Percentiles rank a stretch among this genome's conserved stretches.
Conservation (phyloP, 2,797 vertebrate genomes). For the Lophotriccus pileatus region DNA sequence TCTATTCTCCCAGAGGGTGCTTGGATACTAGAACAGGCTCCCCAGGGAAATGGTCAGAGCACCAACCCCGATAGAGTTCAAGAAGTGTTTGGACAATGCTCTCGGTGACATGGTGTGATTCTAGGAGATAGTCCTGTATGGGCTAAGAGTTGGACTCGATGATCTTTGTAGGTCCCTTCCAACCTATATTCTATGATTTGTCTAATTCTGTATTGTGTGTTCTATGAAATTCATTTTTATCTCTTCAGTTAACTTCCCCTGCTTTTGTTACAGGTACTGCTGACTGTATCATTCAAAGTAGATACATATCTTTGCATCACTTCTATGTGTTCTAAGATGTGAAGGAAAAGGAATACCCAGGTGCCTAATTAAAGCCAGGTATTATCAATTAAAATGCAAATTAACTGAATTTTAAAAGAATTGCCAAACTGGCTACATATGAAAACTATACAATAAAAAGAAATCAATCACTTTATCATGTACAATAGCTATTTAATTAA, state of each 20-base stretch:
- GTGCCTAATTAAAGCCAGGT: not conserved
- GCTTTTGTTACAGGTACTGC: not conserved
- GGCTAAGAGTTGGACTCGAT: not conserved
- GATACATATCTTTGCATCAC: not conserved
- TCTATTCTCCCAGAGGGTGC: not conserved
- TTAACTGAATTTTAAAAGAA: not conserved
- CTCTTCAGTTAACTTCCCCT: not conserved
- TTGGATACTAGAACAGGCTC: not conserved
- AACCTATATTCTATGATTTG: not conserved
- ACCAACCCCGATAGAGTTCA: not conserved
- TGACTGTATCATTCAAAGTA: conserved; percentile 19
- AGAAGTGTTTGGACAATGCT: not conserved
- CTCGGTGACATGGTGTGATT: not conserved
- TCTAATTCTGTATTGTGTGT: not conserved
- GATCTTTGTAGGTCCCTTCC: not conserved
- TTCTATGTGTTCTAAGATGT: not conserved
- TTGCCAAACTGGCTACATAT: conserved; percentile 14
- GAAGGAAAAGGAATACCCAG: not conserved
- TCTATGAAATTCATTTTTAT: conserved; percentile 24
- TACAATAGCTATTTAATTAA: conserved; percentile 26
- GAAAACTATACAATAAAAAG: not conserved
- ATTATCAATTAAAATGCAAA: conserved; percentile 65
- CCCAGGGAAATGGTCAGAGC: not conserved
- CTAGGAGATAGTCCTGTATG: not conserved
- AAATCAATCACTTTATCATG: not conserved